Conservation (phyloP, 2,113 vertebrate genomes). For the Onychostruthus taczanowskii region DNA sequence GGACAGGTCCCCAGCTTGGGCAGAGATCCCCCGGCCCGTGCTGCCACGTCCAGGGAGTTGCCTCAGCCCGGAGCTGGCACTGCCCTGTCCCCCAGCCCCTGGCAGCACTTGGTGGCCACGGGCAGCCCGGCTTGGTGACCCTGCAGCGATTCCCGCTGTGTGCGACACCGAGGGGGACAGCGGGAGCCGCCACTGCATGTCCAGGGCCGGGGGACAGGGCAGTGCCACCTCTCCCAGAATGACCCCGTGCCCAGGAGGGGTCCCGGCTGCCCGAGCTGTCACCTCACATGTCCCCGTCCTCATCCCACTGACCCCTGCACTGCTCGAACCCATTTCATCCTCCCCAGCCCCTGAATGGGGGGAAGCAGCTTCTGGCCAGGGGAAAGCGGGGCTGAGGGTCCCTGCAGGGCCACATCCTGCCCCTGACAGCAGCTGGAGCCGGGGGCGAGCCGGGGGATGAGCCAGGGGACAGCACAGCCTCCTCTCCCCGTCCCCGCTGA, state of each 20-base stretch:
- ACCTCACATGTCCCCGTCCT: not conserved
- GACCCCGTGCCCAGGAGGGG: not conserved
- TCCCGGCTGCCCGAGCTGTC: not conserved
- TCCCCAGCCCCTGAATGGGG: not conserved
- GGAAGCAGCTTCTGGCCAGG: not conserved
- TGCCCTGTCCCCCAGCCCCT: not conserved
- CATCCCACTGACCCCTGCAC: not conserved
- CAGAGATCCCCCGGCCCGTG: fast-evolving
- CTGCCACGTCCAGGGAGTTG: not conserved
- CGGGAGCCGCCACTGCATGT: not conserved
- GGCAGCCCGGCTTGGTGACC: not conserved
- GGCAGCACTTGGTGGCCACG: not conserved
- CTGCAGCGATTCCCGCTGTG: not conserved
- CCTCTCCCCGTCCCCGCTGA: not conserved
- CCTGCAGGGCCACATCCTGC: not conserved
- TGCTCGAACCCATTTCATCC: not conserved
- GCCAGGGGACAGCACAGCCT: not conserved
- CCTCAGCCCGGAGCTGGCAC: not conserved
- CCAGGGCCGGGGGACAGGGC: not conserved
- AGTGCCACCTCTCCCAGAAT: too few species aligned
- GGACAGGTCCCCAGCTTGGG: not conserved
- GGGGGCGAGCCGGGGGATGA: not conserved
- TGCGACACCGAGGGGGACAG: not conserved
- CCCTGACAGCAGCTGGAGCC: not conserved
- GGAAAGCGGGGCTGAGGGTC: not conserved